A percentile compares a stretch with the other conserved stretches of the same genome.
Evolutionary conservation across 1,140 invertebrate genomes (phyloP).

Genomic region (Semibalanus balanoides): DNA sequence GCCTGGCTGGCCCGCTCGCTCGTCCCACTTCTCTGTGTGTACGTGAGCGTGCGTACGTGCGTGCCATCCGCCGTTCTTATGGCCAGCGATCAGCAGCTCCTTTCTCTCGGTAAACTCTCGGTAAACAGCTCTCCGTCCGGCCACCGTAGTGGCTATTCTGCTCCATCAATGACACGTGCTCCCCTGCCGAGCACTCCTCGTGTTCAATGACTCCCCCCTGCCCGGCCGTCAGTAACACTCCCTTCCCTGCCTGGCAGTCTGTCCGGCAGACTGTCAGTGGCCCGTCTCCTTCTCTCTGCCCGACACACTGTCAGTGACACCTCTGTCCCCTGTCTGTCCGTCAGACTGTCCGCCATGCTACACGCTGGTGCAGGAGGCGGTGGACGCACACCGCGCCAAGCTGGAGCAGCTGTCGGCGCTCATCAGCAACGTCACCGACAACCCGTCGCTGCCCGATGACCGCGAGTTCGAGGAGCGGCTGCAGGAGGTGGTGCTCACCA

Average conservation of each 20-base stretch:
- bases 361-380: slow-evolving; percentile 76
- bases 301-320: neutral
- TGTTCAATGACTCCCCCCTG: neutral
- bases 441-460: slow-evolving; percentile 68
- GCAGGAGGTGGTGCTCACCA: slow-evolving; percentile 20
- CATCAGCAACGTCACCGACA: slow-evolving; percentile 48
- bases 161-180: no score
- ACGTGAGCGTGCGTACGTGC: no score
- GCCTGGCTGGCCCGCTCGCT: no score
- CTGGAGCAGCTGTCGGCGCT: slow-evolving; percentile 53
- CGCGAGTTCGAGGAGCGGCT: slow-evolving; percentile 64
- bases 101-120: no score
- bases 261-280: neutral
- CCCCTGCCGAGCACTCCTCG: no score
- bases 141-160: no score
- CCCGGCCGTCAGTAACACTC: no score
- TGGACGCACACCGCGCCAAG: slow-evolving; percentile 60
- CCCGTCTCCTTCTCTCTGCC: neutral
- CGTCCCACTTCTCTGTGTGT: no score
- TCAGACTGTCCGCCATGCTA: slow-evolving; percentile 81
- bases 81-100: no score
- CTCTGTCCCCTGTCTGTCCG: slow-evolving; percentile 14
- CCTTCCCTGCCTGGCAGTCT: neutral
- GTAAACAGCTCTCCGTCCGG: no score
- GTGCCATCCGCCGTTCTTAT: no score